These are phyloP conservation scores for Lathronympha strigana DNA, from an alignment of 2,888 invertebrate genomes.

Conservation along the genomic window DNA sequence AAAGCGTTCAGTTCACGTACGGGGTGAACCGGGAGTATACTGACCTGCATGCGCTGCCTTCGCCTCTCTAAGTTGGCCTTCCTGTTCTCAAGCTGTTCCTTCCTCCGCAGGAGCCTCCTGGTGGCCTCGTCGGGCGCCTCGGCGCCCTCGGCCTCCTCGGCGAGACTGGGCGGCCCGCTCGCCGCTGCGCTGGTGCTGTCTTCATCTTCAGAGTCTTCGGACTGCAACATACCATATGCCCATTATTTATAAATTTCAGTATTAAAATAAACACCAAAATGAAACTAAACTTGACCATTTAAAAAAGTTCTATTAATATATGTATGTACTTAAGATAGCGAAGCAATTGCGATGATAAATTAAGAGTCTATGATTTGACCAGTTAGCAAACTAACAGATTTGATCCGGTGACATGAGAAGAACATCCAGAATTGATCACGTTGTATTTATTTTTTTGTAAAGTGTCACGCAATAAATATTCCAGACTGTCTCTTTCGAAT, in stretches of 20 bases:
- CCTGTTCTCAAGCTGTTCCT: conserved; percentile 74
- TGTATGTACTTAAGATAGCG: no score
- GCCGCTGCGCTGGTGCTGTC: conserved; percentile 57
- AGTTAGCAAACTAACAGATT: not conserved
- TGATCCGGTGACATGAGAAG: not conserved
- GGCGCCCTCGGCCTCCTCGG: conserved; percentile 79
- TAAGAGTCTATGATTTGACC: not conserved
- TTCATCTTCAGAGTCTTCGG: conserved; percentile 73
- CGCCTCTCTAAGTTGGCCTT: conserved; percentile 73
- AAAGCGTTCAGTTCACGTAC: no score
- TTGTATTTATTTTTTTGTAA: not conserved
- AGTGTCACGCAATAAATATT: not conserved
- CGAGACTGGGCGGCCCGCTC: conserved; percentile 65
- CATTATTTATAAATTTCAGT: not conserved
- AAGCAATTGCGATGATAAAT: no score
- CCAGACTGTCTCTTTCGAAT: not conserved
- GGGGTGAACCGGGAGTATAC: conserved; percentile 37
- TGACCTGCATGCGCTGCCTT: conserved; percentile 73
- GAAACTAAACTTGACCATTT: no score
- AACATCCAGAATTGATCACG: not conserved
- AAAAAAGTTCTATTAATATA: no score
- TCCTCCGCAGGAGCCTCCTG: conserved; percentile 67
- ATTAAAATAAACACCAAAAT: no score
- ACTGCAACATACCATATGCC: conserved; percentile 52
- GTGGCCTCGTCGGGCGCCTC: conserved; percentile 79